Evolutionary conservation across 2,113 vertebrate species (phyloP), one percentile per base, ranked within the genome.

Genomic region (Rhinogobius similis): DNA sequence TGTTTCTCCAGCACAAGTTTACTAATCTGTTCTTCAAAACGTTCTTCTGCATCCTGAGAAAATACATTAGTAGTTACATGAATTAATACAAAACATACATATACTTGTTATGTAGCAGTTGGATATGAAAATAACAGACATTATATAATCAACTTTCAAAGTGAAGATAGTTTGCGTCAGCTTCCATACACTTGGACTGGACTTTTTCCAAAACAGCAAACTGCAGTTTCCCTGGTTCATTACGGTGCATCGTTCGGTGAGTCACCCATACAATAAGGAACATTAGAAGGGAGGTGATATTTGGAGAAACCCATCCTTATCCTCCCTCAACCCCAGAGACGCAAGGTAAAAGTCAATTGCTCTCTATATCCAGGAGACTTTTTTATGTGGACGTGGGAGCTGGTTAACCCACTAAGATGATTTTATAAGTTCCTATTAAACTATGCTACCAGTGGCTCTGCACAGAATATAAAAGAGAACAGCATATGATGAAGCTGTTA

Each of bases 1-100:
- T 98, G 96, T 44, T 93, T 97, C 85, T 98, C 96, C 88, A 96
- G 9, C 70, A 95, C 91, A 76, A 96, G 92, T 79, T 94, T 95
- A 85, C 87, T 91, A 79, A 97, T 94, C 81, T 96, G 95, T 24
- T 95, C 92, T 89, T 98, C 96, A 84, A 95, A 93, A 50, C 92
- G 90, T 5, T 70, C 85, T 89, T 97, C 95, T 48, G 94, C 90
- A 89, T 95, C 93, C 97, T 99, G 87, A 67, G 79, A 12, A 32
- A 32, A 59, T 32, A 18, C 11, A 53, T n/a, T 4, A 24, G 21
- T 53, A 53, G 21, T 24, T 53, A 23, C 10, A 53, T 23, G 10
- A 10, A 26, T 26, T 10, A 29, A 29, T 29, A n/a, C 48, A 26
- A 11, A 0, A 27, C 39, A 70, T 24, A 27, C 39, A 70, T 24